Conservation (phyloP, 1,140 invertebrate species). For the Pygmarrhopalites habei region DNA sequence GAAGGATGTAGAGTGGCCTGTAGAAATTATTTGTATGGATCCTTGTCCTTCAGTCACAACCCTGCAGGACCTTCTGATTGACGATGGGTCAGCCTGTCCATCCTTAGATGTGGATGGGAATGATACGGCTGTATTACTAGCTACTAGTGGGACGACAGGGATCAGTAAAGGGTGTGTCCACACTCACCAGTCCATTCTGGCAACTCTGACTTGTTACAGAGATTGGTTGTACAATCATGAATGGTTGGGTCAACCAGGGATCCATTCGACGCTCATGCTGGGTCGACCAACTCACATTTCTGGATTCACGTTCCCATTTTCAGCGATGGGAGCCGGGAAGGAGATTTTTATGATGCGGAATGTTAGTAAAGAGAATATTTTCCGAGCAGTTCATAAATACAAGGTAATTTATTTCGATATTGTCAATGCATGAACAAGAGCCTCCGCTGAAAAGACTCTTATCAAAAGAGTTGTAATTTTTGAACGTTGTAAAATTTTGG, state of each 20-base stretch:
- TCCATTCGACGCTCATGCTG: not conserved
- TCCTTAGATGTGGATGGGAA: not conserved
- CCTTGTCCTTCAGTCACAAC: not conserved
- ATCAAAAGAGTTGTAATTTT: too few species aligned
- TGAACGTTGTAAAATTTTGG: too few species aligned
- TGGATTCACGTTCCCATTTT: not conserved
- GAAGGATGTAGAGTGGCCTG: not conserved
- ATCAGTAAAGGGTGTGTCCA: slow-evolving; percentile 20
- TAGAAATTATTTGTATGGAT: not conserved
- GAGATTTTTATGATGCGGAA: too few species aligned
- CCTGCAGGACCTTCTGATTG: not conserved
- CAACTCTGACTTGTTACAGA: too few species aligned
- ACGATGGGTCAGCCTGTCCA: not conserved
- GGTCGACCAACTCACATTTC: not conserved
- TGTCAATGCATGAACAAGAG: not conserved
- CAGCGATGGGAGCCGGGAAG: not conserved
- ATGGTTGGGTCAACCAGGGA: not conserved
- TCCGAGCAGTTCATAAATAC: too few species aligned
- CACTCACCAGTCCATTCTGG: slow-evolving; percentile 4
- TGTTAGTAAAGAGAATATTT: too few species aligned
- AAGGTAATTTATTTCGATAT: too few species aligned
- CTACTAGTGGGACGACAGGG: slow-evolving; percentile 29
- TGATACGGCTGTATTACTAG: slow-evolving; percentile 10
- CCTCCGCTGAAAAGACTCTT: not conserved
- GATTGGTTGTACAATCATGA: not conserved